These are phyloP conservation scores for Enteromius anoplus DNA, from an alignment of 2,797 vertebrate genomes.

Conservation along the genomic window DNA sequence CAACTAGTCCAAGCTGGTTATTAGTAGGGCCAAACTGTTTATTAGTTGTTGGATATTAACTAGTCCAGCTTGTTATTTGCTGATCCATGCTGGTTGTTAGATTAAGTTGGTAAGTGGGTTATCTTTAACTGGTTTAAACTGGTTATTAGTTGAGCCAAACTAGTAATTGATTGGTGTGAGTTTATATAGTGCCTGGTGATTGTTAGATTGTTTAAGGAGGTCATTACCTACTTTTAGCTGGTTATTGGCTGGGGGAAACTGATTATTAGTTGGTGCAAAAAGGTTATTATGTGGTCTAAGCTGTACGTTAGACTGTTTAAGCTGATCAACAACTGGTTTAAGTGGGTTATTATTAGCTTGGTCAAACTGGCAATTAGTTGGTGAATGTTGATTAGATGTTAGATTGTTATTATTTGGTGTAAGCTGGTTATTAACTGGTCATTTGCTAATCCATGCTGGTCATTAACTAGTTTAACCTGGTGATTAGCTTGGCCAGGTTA, in stretches of 20 bases:
- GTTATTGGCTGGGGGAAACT: neutral
- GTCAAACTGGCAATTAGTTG: too few species aligned
- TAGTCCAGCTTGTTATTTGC: neutral
- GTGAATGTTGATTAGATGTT: too few species aligned
- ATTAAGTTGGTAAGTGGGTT: neutral
- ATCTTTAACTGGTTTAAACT: neutral
- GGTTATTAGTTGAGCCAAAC: neutral
- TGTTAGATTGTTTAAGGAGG: neutral
- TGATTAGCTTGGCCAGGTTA: too few species aligned
- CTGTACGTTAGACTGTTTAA: too few species aligned
- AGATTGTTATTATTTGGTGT: too few species aligned
- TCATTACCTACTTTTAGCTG: neutral
- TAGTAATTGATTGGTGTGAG: neutral
- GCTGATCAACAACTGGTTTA: too few species aligned
- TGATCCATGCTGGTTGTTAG: neutral
- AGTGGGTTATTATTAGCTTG: neutral
- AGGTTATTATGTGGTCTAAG: too few species aligned
- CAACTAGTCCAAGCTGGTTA: neutral
- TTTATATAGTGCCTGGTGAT: neutral
- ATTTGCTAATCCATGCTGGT: too few species aligned
- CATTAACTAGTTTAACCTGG: too few species aligned
- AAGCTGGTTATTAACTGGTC: too few species aligned
- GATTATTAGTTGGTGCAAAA: too few species aligned
- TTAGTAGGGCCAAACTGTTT: neutral
- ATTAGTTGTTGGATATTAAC: neutral